These are phyloP conservation scores for Aspidapion aeneum DNA, from an alignment of 2,888 invertebrate species.

Conservation along the genomic window DNA sequence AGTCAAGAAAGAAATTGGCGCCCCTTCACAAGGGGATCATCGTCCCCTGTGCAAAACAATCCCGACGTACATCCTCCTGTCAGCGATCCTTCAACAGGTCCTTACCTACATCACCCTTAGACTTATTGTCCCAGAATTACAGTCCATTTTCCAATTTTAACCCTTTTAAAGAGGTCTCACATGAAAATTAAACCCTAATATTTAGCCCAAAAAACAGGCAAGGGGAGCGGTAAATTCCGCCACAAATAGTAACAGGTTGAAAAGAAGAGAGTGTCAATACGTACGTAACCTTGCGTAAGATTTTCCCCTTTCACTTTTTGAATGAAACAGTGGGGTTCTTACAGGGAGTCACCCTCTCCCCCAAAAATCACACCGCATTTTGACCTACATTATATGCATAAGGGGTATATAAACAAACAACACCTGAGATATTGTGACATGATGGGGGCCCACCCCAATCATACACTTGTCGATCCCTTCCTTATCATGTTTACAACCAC, in stretches of 20 bases:
- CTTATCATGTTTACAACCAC: slow-evolving; percentile 1
- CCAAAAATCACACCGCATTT: slow-evolving; percentile 27
- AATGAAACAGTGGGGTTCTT: slow-evolving; percentile 28
- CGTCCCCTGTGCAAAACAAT: slow-evolving; percentile 12
- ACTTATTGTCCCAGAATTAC: slow-evolving; percentile 19
- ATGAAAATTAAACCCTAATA: slow-evolving; percentile 23
- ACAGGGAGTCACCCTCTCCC: slow-evolving; percentile 22
- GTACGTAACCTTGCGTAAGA: slow-evolving; percentile 25
- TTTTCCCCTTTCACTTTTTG: slow-evolving; percentile 25
- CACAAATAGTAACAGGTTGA: slow-evolving; percentile 30
- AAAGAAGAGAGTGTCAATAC: slow-evolving; percentile 26
- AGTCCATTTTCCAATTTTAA: slow-evolving; percentile 17
- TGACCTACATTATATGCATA: slow-evolving; percentile 28
- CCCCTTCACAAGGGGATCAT: background rate
- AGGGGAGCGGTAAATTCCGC: slow-evolving; percentile 18
- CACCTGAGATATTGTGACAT: slow-evolving; percentile 14
- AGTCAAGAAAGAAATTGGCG: background rate
- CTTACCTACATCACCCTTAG: slow-evolving; percentile 17
- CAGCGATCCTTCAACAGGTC: slow-evolving; percentile 10
- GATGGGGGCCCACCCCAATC: slow-evolving; percentile 13
- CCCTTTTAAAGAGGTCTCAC: slow-evolving; percentile 18
- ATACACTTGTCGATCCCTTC: background rate
- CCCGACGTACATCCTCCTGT: slow-evolving; percentile 7
- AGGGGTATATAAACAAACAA: slow-evolving; percentile 9
- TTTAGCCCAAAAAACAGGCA: slow-evolving; percentile 18